Evolutionary conservation across 1,140 invertebrate species (phyloP).

Genomic region (Mercenaria mercenaria): DNA sequence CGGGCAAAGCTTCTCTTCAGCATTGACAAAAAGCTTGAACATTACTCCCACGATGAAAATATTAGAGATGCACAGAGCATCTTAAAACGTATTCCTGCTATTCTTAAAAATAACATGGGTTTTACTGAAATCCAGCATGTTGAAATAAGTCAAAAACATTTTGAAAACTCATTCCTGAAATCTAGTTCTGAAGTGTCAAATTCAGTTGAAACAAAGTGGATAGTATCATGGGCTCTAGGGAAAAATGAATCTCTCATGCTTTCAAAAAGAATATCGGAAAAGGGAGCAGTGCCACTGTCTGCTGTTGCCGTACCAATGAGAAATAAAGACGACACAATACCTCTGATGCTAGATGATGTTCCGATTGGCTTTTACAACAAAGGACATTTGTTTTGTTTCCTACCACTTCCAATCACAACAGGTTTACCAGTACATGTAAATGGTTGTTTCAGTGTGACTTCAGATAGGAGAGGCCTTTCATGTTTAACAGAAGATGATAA

Average conservation of each 20-base stretch:
- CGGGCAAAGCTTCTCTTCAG: conserved; percentile 7
- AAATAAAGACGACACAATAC: neutral
- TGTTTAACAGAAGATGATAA: conserved; percentile 69
- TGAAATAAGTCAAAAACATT: neutral
- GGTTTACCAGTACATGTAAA: conserved; percentile 76
- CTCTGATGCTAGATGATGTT: neutral
- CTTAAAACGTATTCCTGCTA: neutral
- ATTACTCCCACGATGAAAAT: neutral
- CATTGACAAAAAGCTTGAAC: too few species aligned
- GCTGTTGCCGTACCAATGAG: conserved; percentile 29
- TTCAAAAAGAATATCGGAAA: neutral
- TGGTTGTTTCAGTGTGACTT: conserved; percentile 74
- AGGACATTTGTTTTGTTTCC: conserved; percentile 74
- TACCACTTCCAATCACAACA: conserved; percentile 77
- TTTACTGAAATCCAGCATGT: conserved; percentile 21
- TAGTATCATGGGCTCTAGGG: conserved; percentile 19
- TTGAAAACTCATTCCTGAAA: neutral
- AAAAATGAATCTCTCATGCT: neutral
- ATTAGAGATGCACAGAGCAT: conserved; percentile 17
- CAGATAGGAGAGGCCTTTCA: conserved; percentile 69
- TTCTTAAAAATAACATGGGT: neutral
- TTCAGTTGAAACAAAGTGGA: neutral
- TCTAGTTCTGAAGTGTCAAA: neutral
- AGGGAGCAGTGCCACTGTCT: conserved; percentile 27
- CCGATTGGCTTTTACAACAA: conserved; percentile 2